Base-by-base conservation (phyloP, 2,888 invertebrate genomes). In the Cancer borealis region DNA sequence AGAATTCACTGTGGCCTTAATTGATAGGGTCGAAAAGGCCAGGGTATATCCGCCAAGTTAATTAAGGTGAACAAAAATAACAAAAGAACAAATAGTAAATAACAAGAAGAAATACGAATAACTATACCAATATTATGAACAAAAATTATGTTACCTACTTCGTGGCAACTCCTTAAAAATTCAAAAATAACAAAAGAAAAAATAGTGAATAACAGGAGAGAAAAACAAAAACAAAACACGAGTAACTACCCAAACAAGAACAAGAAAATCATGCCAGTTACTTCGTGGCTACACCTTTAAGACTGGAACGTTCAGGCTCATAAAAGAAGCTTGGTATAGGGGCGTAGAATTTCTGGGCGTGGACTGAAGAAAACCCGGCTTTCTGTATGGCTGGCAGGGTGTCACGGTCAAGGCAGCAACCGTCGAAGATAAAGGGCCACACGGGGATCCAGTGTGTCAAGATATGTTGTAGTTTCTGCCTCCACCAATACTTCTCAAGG, bases 351-450 rank as follows among this genome's bases (percentile, higher is more conserved):
- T 73, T 91, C 49, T 95, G n/a, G 14, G 91, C 91, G 3, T 91
- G 49, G 5, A 95, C 93, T 8, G 88, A 49, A 6, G 95, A 91
- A 92, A 95, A 95, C 8, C 95, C 95, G 0, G 92, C 93, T n/a
- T 47, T 45, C 54, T 92, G 39, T 0, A 95, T 93, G 73, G 30
- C 49, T 5, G 95, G 93, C 46, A 95, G 79, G 12, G 87, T 87
- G 73, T 95, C 95, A 4, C 92, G 73, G 93, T 93, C 88, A 10
- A 93, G 88, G 26, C 73, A 49, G 93, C 95, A 95, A 17, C 95
- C 95, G n/a, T 93, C 93, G 45, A 91, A 91, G 30, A 95, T 30
- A 39, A 91, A 91, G 14, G 93, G 92, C 93, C 93, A 93, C 0
- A 94, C 54, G 47, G 84, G 39, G 21, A 89, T 30, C 47, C 39